These are phyloP conservation scores for Drosophila mulleri DNA, from an alignment of 2,888 invertebrate species.

Conservation along the genomic window DNA sequence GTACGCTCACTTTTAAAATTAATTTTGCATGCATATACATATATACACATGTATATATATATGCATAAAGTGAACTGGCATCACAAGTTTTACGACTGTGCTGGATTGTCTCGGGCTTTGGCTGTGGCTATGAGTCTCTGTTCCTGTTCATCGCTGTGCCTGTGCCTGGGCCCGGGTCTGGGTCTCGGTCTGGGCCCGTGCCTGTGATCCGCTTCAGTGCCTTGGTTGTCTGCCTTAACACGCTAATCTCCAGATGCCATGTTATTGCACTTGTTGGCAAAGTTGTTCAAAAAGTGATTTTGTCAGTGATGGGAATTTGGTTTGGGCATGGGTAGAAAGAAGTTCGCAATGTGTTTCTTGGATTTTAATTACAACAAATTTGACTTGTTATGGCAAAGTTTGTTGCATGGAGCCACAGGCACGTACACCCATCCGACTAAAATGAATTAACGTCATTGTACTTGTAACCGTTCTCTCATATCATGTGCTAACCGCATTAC, in stretches of 20 bases:
- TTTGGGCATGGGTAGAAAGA: slow-evolving; percentile 38
- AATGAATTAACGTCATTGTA: slow-evolving; percentile 72
- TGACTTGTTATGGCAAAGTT: slow-evolving; percentile 70
- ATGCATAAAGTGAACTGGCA: slow-evolving; percentile 27
- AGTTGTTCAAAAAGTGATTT: slow-evolving; percentile 77
- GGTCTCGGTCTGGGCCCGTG: too few relatives aligned
- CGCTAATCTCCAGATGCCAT: slow-evolving; percentile 81
- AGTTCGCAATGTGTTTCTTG: slow-evolving; percentile 74
- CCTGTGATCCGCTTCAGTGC: slow-evolving; percentile 26
- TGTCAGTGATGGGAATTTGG: slow-evolving; percentile 47
- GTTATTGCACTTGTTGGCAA: slow-evolving; percentile 80
- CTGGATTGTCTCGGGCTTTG: slow-evolving; percentile 33
- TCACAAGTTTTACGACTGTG: slow-evolving; percentile 68
- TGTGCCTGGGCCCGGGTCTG: too few relatives aligned
- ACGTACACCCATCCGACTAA: slow-evolving; percentile 53
- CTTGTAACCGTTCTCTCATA: slow-evolving; percentile 68
- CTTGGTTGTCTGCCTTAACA: slow-evolving; percentile 62
- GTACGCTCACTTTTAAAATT: slow-evolving; percentile 70
- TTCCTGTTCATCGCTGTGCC: slow-evolving; percentile 3
- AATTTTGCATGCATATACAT: slow-evolving; percentile 66
- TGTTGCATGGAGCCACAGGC: slow-evolving; percentile 43
- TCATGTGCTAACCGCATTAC: slow-evolving; percentile 76
- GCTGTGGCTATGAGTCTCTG: slow-evolving; percentile 5
- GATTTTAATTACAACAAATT: slow-evolving; percentile 80
- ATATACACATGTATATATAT: slow-evolving; percentile 3